Conservation (phyloP, 1,140 invertebrate species). For the Drosophila persimilis region DNA sequence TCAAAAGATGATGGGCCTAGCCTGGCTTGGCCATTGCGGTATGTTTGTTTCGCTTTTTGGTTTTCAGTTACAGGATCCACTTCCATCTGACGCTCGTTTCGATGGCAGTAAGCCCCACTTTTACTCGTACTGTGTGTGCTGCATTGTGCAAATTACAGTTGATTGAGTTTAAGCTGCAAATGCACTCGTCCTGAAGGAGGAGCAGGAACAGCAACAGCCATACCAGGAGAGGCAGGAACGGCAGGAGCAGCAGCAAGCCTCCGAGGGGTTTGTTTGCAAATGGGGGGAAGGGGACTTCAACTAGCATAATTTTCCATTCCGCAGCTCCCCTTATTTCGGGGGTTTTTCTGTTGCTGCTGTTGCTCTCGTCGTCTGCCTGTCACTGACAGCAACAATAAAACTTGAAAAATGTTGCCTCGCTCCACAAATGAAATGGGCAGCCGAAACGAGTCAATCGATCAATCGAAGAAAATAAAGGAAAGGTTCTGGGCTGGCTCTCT, state of each 20-base stretch:
- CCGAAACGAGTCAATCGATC: slow-evolving; percentile 72
- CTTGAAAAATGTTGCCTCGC: slow-evolving; percentile 71
- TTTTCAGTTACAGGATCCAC: slow-evolving; percentile 24
- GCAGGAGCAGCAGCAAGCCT: slow-evolving; percentile 22
- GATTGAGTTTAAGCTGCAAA: slow-evolving; percentile 69
- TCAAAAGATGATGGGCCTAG: slow-evolving; percentile 46
- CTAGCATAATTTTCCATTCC: slow-evolving; percentile 61
- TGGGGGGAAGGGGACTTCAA: slow-evolving; percentile 28
- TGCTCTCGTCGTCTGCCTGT: slow-evolving; percentile 29
- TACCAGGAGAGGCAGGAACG: background rate
- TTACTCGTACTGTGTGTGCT: slow-evolving; percentile 22
- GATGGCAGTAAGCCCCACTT: slow-evolving; percentile 46
- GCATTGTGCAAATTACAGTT: slow-evolving; percentile 69
- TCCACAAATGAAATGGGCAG: slow-evolving; percentile 63
- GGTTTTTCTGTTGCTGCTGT: background rate
- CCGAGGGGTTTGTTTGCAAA: slow-evolving; percentile 75
- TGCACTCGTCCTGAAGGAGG: slow-evolving; percentile 28
- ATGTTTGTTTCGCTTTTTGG: slow-evolving; percentile 5
- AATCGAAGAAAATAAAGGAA: slow-evolving; percentile 38
- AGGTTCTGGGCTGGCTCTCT: background rate
- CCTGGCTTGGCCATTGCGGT: background rate
- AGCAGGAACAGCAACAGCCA: slow-evolving; percentile 13
- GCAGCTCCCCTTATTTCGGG: slow-evolving; percentile 11
- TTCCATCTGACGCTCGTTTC: slow-evolving; percentile 26
- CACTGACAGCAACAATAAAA: slow-evolving; percentile 74